Evolutionary conservation across 2,113 vertebrate genomes (phyloP).

Genomic region (Hippocampus barbouri): DNA sequence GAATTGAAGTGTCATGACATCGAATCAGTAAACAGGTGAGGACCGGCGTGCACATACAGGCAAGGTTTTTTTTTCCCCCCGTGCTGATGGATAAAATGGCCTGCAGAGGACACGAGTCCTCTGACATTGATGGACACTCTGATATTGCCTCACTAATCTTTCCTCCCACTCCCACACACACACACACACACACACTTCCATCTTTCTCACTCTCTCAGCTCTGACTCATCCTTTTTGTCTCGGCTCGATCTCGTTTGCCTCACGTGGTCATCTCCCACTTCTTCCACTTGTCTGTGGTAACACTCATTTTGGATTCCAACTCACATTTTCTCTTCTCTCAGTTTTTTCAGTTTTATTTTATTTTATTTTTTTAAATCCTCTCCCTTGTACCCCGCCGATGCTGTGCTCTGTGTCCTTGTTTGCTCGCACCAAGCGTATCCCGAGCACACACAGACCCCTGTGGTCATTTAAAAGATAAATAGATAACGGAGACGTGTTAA

Average conservation of each 20-base stretch:
- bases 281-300: conserved; percentile 14
- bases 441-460: not conserved
- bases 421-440: conserved; percentile 30
- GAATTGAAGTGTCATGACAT: conserved; percentile 28
- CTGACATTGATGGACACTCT: conserved; percentile 69
- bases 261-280: conserved; percentile 5
- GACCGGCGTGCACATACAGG: conserved; percentile 24
- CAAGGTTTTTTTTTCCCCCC: conserved; percentile 13
- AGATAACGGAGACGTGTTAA: not conserved
- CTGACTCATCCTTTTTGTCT: conserved; percentile 25
- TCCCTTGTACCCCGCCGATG: conserved; percentile 10
- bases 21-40: conserved; percentile 40
- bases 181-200: conserved; percentile 14
- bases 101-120: conserved; percentile 58
- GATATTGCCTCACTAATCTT: conserved; percentile 66
- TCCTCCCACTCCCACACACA: conserved; percentile 32
- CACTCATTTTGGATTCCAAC: conserved; percentile 28
- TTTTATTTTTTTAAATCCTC: not conserved
- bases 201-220: conserved; percentile 18
- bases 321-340: not conserved
- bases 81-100: conserved; percentile 61
- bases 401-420: conserved; percentile 33
- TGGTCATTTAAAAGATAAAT: not conserved
- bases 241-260: not conserved
- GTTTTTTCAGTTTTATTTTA: not conserved